Base-by-base conservation (phyloP, 2,113 vertebrate genomes). In the Okapia johnstoni region DNA sequence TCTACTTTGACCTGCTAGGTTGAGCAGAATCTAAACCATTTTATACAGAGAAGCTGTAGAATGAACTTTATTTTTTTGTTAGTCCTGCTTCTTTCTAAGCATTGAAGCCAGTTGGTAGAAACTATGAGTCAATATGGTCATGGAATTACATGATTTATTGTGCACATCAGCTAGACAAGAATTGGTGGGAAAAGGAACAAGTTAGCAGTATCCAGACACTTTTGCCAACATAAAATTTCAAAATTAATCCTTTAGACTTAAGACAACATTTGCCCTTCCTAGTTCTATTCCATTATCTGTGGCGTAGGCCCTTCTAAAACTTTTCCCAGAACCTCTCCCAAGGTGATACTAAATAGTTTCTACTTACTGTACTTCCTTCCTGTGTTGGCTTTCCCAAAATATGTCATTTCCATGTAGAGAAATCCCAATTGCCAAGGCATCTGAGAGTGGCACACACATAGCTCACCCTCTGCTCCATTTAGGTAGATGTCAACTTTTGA, bases 171-270 rank as follows among this genome's bases (percentile, higher is more conserved):
- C 55, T 77, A 88, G 94, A 96, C 89, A 57, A 28, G 76, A 95
- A n/a, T 79, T 84, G 86, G 63, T 79, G 33, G 93, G 96, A 88
- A 89, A 95, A 93, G 66, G 60, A 96, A 55, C 25, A 83, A 93
- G 77, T n/a, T n/a, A 77, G 28, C 43, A 33, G 55, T 83, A 91
- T 87, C 60, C 93, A 96, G 30, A 54, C 40, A 61, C 73, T 92
- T 48, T 33, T n/a, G 79, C 85, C 58, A 93, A 21, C 36, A 19
- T 52, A 79, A 94, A 93, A 83, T 83, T 90, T 93, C 36, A 95
- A 79, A 61, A 80, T 54, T 54, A 95, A 17, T 55, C 88, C 73
- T 91, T 94, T 55, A 17, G 87, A 79, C 21, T 1, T 77, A 55
- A 87, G 60, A 87, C 40, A 90, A 36, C 87, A 80, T 83, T 85